Conservation (phyloP, 2,113 vertebrate species). For the Malurus elegans region DNA sequence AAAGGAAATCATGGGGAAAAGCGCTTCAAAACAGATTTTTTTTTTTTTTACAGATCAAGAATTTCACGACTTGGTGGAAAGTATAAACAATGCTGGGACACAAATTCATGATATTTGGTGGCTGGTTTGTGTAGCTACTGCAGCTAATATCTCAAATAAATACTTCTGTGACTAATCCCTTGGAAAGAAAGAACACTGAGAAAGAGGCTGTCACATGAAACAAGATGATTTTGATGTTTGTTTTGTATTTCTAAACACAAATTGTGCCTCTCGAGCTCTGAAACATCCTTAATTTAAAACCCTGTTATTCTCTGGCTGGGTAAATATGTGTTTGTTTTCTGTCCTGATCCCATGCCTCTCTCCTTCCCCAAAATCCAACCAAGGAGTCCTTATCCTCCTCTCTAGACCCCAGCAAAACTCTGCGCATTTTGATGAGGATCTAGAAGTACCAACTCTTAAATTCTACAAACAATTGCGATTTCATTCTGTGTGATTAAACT, state of each 20-base stretch:
- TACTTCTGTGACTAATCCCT: neutral
- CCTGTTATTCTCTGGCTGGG: neutral
- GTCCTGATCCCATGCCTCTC: neutral
- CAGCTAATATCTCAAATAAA: neutral
- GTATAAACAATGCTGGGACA: neutral
- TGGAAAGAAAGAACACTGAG: constrained; percentile 24
- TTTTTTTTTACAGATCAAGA: neutral
- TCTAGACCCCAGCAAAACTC: neutral
- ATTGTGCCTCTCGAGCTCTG: neutral
- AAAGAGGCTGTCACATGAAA: constrained; percentile 16
- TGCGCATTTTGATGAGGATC: neutral
- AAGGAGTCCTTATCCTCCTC: neutral
- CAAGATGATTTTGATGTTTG: constrained; percentile 20
- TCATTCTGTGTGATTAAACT: constrained; percentile 11
- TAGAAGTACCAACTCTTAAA: neutral
- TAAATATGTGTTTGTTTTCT: neutral
- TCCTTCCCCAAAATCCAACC: neutral
- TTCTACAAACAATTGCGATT: neutral
- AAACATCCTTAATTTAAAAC: neutral
- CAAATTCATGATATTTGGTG: neutral
- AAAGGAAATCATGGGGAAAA: neutral
- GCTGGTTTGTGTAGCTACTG: neutral
- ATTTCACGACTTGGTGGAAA: neutral
- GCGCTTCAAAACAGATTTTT: neutral
- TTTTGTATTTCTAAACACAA: constrained; percentile 11